Evolutionary conservation across 2,113 vertebrate genomes (phyloP), one percentile per base, ranked within the genome.

Genomic region (Variabilichromis moorii): DNA sequence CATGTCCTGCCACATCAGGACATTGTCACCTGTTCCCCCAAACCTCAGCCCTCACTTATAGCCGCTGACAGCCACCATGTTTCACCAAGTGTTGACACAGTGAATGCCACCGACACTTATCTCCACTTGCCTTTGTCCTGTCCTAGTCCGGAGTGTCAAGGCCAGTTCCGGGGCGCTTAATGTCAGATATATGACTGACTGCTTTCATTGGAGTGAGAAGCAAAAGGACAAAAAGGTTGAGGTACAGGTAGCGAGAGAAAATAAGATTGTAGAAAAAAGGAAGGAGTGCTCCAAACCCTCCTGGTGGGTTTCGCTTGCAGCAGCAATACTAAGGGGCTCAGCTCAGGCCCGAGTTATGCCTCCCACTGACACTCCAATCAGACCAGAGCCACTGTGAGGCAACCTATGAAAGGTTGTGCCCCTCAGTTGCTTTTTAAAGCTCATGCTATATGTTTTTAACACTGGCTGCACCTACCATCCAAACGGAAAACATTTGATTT

Each of bases 111-210:
- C 31, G 85, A 92, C 93, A 92, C 92, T 95, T 94, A 94, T 95
- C 91, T 87, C 86, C 87, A 71, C 82, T 83, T 40, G 86, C 85
- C 85, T 91, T 91, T 94, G 91, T 94, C 91, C 90, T 33, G 90
- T 85, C 90, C 82, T 68, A 61, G 85, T 91, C 57, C 17, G 2
- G 59, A 88, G 91, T 94, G 93, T 95, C 93, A 94, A 89, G 87
- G 83, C 82, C 12, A 28, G 55, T 85, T 89, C 59, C 28, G 78
- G 79, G 83, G 61, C 8, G 50, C 88, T 92, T 86, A 90, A 82
- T 9, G 87, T 91, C 92, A 94, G 88, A 93, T 93, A 94, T 95
- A 93, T 95, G 92, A 94, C 90, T 83, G 94, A 94, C 89, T 88
- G 91, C 87, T 93, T 93, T 89, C 81, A 80, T 16, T 76, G 80